Percentiles rank a stretch among this genome's conserved stretches.
These are phyloP conservation scores for Cyanoderma ruficeps DNA, from an alignment of 2,113 vertebrate species.

Conservation along the genomic window DNA sequence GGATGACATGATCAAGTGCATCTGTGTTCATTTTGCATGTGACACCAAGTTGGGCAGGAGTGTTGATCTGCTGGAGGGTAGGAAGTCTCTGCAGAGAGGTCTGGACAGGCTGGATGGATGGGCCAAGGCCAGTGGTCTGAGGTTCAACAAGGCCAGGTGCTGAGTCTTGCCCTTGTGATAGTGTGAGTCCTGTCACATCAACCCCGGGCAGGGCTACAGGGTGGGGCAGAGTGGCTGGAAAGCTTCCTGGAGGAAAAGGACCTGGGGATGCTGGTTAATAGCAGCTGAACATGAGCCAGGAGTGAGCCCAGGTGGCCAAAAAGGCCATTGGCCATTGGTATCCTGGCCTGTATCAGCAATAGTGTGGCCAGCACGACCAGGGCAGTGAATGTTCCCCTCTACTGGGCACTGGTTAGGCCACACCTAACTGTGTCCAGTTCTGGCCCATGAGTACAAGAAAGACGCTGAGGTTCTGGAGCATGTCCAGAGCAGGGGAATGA, in stretches of 20 bases:
- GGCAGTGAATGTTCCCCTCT: background rate
- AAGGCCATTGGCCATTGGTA: rapidly evolving
- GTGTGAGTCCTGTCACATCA: background rate
- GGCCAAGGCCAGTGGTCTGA: background rate
- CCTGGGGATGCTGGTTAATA: background rate
- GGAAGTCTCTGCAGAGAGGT: background rate
- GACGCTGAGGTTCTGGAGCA: background rate
- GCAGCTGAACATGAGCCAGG: background rate
- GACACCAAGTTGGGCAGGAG: background rate
- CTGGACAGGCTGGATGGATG: background rate
- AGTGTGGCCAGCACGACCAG: background rate
- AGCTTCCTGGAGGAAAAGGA: background rate
- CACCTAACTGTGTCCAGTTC: background rate
- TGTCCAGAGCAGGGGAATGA: background rate
- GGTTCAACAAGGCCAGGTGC: background rate
- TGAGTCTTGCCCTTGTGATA: rapidly evolving
- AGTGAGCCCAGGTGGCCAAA: background rate
- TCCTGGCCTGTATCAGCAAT: background rate
- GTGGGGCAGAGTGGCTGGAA: background rate
- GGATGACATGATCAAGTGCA: background rate
- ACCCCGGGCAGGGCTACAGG: background rate
- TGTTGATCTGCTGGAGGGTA: background rate
- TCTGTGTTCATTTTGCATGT: background rate
- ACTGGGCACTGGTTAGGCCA: rapidly evolving
- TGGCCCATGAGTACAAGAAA: background rate